phyloP scores from a whole-genome alignment of 1,140 invertebrate genomes.

The Pteromalus puparum region DNA sequence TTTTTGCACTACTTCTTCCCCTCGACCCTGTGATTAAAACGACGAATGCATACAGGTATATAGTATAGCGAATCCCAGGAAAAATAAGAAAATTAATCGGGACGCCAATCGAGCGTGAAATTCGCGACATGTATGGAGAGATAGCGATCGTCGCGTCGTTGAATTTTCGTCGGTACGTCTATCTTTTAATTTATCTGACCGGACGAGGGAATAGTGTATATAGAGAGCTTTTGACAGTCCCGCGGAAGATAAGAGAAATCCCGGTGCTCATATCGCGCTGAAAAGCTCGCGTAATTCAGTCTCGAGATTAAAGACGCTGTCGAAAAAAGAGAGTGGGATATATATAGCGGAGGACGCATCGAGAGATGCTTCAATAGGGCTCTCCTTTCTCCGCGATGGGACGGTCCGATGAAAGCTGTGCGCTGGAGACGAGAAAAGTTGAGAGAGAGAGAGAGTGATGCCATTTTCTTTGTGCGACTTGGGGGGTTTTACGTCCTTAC shows the following conservation, averaged over 20 bases:
- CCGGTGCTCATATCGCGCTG: constrained; percentile 32
- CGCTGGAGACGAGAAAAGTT: neutral
- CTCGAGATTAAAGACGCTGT: constrained; percentile 49
- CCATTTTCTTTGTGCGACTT: neutral
- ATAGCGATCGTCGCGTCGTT: constrained; percentile 34
- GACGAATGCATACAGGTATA: neutral
- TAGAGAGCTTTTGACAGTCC: constrained; percentile 24
- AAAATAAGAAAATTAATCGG: neutral
- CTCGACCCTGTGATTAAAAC: constrained; percentile 20
- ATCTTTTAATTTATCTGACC: constrained; percentile 53
- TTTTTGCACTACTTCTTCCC: constrained; percentile 1
- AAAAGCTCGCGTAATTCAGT: constrained; percentile 50
- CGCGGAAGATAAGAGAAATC: constrained; percentile 43
- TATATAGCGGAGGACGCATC: neutral
- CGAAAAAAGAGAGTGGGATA: constrained; percentile 26
- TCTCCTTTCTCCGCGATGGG: neutral
- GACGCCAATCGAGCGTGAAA: neutral
- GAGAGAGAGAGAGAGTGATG: neutral
- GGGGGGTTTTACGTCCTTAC: neutral
- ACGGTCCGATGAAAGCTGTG: constrained; percentile 23
- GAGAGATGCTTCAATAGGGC: neutral
- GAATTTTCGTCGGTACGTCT: constrained; percentile 41
- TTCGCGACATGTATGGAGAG: neutral
- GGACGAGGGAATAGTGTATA: neutral
- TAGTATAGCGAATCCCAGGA: too few relatives aligned